Conservation (phyloP, 2,113 vertebrate genomes). For the Tachysurus fulvidraco region DNA sequence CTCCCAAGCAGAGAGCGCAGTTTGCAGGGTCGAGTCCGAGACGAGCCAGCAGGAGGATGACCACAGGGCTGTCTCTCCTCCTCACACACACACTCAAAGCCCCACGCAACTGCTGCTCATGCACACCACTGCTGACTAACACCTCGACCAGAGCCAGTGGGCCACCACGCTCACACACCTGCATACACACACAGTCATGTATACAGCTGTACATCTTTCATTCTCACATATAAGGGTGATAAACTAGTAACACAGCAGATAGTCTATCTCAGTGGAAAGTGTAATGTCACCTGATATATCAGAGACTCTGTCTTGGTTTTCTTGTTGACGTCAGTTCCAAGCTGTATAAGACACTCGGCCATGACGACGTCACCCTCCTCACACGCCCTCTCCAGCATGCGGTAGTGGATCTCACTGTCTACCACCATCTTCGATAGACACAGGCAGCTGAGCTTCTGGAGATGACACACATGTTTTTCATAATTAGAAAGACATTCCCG, state of each 20-base stretch:
- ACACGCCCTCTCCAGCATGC: slow-evolving; percentile 88
- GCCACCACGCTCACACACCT: slow-evolving; percentile 84
- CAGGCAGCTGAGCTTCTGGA: slow-evolving; percentile 81
- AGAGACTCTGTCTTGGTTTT: slow-evolving; percentile 82
- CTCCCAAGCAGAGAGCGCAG: slow-evolving; percentile 88
- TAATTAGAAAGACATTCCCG: neutral
- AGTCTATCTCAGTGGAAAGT: neutral
- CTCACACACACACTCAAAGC: slow-evolving; percentile 82
- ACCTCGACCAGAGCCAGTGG: slow-evolving; percentile 86
- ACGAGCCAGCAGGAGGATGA: slow-evolving; percentile 83
- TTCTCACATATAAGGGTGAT: neutral
- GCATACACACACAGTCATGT: neutral
- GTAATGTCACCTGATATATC: slow-evolving; percentile 83
- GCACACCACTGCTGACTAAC: slow-evolving; percentile 78
- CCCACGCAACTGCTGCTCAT: slow-evolving; percentile 85
- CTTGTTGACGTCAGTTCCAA: slow-evolving; percentile 87
- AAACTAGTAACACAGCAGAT: neutral
- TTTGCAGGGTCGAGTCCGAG: slow-evolving; percentile 87
- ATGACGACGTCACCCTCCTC: slow-evolving; percentile 77
- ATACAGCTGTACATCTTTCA: neutral
- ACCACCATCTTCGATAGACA: slow-evolving; percentile 85
- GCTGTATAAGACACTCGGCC: slow-evolving; percentile 86
- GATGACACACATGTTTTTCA: slow-evolving; percentile 64
- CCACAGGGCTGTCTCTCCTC: slow-evolving; percentile 76
- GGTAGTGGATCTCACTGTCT: slow-evolving; percentile 77